These are phyloP conservation scores for Himalopsyche japonica DNA, from an alignment of 2,888 invertebrate species.

Conservation along the genomic window DNA sequence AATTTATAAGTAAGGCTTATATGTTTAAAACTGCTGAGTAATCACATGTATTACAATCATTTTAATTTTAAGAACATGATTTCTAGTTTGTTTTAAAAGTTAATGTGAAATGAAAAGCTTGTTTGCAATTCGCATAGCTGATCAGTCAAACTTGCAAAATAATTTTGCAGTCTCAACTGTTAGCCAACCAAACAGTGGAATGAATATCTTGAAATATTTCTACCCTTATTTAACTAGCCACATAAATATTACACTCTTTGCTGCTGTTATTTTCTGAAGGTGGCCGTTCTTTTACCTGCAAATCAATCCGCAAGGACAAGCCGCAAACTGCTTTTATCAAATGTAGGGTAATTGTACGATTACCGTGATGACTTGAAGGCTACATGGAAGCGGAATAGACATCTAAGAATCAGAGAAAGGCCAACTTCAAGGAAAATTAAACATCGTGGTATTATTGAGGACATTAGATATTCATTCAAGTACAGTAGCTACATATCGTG, in stretches of 20 bases:
- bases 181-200: neutral
- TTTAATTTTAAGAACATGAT: too few relatives aligned
- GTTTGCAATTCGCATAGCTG: too few relatives aligned
- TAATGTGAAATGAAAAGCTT: too few relatives aligned
- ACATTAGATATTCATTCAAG: neutral
- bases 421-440: neutral
- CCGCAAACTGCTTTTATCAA: neutral
- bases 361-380: neutral
- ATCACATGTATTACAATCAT: too few relatives aligned
- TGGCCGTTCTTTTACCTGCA: neutral
- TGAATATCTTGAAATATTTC: neutral
- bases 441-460: neutral
- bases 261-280: neutral
- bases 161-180: neutral
- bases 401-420: neutral
- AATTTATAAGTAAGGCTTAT: too few relatives aligned
- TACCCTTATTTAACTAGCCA: neutral
- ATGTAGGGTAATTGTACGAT: neutral
- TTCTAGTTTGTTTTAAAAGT: too few relatives aligned
- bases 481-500: neutral
- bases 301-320: neutral
- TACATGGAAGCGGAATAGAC: neutral
- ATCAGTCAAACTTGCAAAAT: too few relatives aligned
- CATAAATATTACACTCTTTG: neutral
- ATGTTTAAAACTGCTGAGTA: too few relatives aligned